Evolutionary conservation across 2,797 vertebrate species (phyloP).

Genomic region (Phalanger gymnotis): DNA sequence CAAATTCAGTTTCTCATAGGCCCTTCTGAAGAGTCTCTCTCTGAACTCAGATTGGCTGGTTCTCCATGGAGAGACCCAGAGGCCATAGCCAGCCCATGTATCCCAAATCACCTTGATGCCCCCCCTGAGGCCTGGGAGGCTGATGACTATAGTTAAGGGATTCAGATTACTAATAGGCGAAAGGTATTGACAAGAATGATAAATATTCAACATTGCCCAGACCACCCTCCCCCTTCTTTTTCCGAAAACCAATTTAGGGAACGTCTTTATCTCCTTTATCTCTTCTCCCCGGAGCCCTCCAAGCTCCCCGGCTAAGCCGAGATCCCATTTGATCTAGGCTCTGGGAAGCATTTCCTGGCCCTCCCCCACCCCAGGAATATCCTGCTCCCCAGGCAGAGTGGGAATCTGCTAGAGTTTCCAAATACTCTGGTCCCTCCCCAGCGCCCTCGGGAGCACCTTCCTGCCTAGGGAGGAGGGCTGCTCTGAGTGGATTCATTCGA

Average conservation of each 20-base stretch:
- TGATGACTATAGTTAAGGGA: not conserved
- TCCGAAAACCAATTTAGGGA: not conserved
- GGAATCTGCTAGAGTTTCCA: not conserved
- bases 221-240: constrained; percentile 7
- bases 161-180: not conserved
- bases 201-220: not conserved
- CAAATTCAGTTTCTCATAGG: not conserved
- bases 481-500: not conserved
- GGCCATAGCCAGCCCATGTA: not conserved
- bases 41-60: not conserved
- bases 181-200: constrained; percentile 5
- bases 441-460: not conserved
- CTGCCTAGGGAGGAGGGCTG: not conserved
- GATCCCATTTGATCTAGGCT: not conserved
- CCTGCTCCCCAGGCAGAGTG: not conserved
- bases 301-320: not conserved
- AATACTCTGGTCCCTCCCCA: not conserved
- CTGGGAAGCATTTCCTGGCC: not conserved
- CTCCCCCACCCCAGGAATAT: not conserved
- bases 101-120: constrained; percentile 3
- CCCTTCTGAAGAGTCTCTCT: not conserved
- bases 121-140: not conserved
- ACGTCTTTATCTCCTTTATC: not conserved
- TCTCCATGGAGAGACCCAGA: not conserved
- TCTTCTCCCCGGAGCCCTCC: not conserved